A percentile compares a stretch with the other conserved stretches of the same genome.
Conservation (phyloP, 2,888 invertebrate genomes). For the Tipula confusa region DNA sequence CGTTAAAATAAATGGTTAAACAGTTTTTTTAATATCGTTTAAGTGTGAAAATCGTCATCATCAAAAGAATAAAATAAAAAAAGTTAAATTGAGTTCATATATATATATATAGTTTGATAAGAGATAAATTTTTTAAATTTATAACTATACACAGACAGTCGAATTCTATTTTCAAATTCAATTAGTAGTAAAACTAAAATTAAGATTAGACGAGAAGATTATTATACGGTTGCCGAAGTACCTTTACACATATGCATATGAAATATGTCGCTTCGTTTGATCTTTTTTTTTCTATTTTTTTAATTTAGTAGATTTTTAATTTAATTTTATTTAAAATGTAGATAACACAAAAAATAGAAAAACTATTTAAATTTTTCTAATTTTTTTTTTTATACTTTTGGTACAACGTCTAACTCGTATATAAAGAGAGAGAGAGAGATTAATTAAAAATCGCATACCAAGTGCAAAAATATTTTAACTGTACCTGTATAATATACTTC, state of each 20-base stretch:
- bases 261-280: background rate
- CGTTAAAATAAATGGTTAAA: background rate
- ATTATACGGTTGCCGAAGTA: no score
- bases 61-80: background rate
- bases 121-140: no score
- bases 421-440: background rate
- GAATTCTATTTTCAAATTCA: slow-evolving; percentile 12
- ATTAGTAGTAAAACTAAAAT: background rate
- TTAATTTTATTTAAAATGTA: background rate
- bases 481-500: no score
- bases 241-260: background rate
- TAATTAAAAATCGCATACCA: background rate
- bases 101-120: slow-evolving; percentile 3
- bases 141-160: background rate
- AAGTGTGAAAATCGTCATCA: background rate
- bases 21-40: background rate
- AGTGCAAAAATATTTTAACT: background rate
- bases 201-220: background rate
- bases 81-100: background rate
- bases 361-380: background rate
- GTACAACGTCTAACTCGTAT: background rate
- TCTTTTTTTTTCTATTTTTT: background rate
- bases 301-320: background rate
- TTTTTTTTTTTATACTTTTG: no score
- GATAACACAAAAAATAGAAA: background rate